Evolutionary conservation across 2,113 vertebrate species (phyloP).

Genomic region (Euleptes europaea): DNA sequence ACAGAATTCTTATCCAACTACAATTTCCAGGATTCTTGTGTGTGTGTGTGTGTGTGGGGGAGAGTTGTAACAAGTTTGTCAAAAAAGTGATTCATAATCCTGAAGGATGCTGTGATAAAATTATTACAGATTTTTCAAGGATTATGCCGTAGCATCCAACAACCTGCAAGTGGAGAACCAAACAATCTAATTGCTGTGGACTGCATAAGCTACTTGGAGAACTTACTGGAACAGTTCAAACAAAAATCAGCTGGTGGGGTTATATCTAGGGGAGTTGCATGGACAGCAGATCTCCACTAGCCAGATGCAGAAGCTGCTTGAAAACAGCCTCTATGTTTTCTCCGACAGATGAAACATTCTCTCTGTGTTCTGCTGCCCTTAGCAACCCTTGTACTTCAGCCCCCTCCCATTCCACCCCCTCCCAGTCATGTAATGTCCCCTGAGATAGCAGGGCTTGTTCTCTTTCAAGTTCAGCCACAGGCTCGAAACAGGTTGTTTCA

Average conservation of each 20-base stretch:
- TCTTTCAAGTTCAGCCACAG: conserved; percentile 12
- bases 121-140: not conserved
- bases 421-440: not conserved
- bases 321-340: not conserved
- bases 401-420: not conserved
- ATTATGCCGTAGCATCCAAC: not conserved
- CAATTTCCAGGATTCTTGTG: not conserved
- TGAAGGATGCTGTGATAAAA: not conserved
- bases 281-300: not conserved
- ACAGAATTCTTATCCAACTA: no score
- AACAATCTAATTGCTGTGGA: not conserved
- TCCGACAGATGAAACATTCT: not conserved
- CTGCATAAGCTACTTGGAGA: not conserved
- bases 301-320: not conserved
- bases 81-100: not conserved
- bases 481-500: not conserved
- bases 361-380: not conserved
- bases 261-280: no score
- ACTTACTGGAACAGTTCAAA: not conserved
- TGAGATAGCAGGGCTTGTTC: not conserved
- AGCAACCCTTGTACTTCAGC: not conserved
- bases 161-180: not conserved
- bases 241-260: not conserved
- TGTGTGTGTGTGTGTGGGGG: not conserved
- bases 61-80: not conserved